phyloP scores from a whole-genome alignment of 2,113 vertebrate genomes.

The Agelaius tricolor region DNA sequence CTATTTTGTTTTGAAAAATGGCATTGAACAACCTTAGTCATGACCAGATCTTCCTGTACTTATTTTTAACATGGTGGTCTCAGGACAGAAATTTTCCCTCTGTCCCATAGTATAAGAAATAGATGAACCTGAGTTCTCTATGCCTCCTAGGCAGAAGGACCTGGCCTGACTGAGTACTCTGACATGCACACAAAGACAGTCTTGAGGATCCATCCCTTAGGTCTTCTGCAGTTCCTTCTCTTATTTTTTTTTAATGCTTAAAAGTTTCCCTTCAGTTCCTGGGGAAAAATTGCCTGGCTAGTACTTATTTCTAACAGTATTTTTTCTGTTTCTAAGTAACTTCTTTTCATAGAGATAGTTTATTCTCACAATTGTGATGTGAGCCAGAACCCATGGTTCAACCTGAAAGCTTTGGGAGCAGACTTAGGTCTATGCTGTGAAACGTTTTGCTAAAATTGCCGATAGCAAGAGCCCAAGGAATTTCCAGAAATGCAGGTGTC shows the following conservation, averaged over 20 bases:
- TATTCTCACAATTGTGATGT: neutral
- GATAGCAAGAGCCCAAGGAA: neutral
- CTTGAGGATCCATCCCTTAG: neutral
- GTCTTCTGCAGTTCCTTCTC: neutral
- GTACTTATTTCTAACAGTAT: neutral
- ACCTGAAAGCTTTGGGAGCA: neutral
- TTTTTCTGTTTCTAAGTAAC: neutral
- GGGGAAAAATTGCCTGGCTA: neutral
- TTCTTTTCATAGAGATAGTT: neutral
- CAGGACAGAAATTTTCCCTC: neutral
- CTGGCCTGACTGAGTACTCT: neutral
- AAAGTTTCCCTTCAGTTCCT: neutral
- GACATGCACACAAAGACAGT: neutral
- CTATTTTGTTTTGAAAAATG: neutral
- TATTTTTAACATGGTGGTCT: neutral
- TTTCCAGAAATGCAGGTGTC: slow-evolving; percentile 38
- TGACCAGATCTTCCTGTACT: neutral
- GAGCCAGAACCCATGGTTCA: neutral
- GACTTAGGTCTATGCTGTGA: neutral
- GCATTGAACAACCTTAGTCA: neutral
- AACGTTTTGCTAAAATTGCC: neutral
- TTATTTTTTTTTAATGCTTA: neutral
- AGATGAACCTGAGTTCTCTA: neutral
- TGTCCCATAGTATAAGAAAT: neutral
- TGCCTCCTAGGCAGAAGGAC: neutral